These are phyloP conservation scores for Pantala flavescens DNA, from an alignment of 1,140 invertebrate genomes.

Conservation along the genomic window DNA sequence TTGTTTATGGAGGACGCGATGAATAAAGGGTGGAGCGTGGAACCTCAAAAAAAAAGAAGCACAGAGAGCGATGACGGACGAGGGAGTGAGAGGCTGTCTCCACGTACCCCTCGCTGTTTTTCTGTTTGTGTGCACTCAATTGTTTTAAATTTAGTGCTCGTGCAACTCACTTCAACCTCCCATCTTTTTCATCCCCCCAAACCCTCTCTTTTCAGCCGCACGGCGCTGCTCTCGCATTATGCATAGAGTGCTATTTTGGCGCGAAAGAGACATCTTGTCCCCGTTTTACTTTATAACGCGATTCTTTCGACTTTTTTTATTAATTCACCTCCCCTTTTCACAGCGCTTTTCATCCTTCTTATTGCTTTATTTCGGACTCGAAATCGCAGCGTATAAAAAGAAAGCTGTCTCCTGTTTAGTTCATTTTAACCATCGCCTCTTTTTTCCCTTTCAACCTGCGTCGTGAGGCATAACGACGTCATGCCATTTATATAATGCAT, in stretches of 20 bases:
- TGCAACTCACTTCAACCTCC: not conserved
- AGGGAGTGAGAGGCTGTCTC: not conserved
- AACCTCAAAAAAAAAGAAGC: too few relatives aligned
- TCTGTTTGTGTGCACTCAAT: constrained; percentile 1
- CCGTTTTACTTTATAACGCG: not conserved
- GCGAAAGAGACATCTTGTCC: constrained; percentile 4
- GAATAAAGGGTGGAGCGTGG: too few relatives aligned
- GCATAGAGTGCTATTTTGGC: constrained; percentile 5
- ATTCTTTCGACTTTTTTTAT: not conserved
- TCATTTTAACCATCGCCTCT: not conserved
- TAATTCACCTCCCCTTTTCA: not conserved
- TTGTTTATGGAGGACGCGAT: too few relatives aligned
- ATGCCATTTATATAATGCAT: not conserved
- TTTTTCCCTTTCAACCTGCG: not conserved
- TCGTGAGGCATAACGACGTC: not conserved
- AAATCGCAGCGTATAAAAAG: not conserved
- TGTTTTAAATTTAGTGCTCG: constrained; percentile 5
- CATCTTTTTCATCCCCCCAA: not conserved
- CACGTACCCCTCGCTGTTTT: constrained; percentile 2
- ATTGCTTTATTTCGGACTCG: not conserved
- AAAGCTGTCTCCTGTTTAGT: constrained; percentile 1
- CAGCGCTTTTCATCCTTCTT: not conserved
- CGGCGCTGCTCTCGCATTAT: not conserved
- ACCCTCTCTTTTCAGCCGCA: not conserved
- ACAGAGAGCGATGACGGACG: not conserved